Evolutionary conservation across 2,888 invertebrate genomes (phyloP).

Genomic region (Halictus ligatus): DNA sequence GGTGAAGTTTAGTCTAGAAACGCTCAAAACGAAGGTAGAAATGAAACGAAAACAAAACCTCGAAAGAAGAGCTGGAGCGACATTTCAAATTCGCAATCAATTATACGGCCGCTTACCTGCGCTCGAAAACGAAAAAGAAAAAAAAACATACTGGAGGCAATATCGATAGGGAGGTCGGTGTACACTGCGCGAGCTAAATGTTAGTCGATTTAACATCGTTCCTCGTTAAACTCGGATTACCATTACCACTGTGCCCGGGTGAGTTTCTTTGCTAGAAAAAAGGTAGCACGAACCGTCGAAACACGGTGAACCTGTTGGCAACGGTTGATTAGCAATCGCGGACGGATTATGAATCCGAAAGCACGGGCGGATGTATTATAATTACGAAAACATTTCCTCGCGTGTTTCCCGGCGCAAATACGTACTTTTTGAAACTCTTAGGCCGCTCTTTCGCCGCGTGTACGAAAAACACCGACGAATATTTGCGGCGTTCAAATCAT

Average conservation of each 20-base stretch:
- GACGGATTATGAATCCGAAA: background rate
- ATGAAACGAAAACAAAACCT: no score
- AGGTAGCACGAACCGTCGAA: background rate
- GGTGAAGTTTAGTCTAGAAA: no score
- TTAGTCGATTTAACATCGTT: constrained; percentile 37
- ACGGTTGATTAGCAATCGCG: constrained; percentile 30
- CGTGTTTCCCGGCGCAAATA: background rate
- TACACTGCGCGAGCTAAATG: background rate
- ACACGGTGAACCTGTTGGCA: background rate
- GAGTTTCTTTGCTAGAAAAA: background rate
- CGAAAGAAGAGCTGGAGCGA: no score
- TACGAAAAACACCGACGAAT: constrained; percentile 3
- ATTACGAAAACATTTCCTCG: background rate
- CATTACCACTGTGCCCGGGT: constrained; percentile 5
- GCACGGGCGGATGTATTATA: background rate
- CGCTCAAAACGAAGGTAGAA: no score
- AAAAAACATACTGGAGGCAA: no score
- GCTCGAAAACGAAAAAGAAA: no score
- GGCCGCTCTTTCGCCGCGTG: background rate
- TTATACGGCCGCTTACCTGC: no score
- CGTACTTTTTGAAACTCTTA: background rate
- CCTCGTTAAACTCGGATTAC: constrained; percentile 44
- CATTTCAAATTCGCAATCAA: no score
- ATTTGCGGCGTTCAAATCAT: background rate
- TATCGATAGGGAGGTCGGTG: no score